Evolutionary conservation across 1,140 invertebrate genomes (phyloP).

Genomic region (Diplogasteroides magnus): DNA sequence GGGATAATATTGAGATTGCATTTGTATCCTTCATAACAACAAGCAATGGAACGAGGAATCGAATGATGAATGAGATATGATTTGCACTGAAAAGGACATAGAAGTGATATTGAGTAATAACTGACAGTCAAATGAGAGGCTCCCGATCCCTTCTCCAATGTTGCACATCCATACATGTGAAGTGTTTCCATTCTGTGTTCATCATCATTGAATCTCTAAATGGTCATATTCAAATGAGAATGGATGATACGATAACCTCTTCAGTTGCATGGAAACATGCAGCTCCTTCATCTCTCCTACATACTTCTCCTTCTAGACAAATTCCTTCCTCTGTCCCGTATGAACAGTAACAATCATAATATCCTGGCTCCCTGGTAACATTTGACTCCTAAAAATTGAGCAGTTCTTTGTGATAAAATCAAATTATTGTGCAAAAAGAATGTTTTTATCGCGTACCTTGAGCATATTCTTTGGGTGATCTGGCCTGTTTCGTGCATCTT

Average conservation of each 20-base stretch:
- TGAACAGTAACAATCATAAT: conserved; percentile 25
- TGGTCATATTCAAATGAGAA: not conserved
- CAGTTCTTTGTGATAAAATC: too few relatives aligned
- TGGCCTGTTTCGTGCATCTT: too few relatives aligned
- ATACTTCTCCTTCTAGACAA: conserved; percentile 21
- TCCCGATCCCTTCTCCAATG: conserved; percentile 23
- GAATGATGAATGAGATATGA: conserved; percentile 20
- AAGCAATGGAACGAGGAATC: conserved; percentile 27
- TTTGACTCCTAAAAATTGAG: too few relatives aligned
- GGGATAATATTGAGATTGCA: conserved; percentile 44
- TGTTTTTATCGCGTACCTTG: too few relatives aligned
- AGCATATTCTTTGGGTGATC: too few relatives aligned
- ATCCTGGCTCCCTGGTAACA: too few relatives aligned
- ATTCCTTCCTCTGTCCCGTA: conserved; percentile 20
- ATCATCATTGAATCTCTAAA: conserved; percentile 28
- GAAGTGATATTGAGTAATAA: not conserved
- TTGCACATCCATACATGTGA: conserved; percentile 29
- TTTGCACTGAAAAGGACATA: conserved; percentile 21
- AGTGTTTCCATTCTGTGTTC: conserved; percentile 25
- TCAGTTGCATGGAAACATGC: conserved; percentile 30
- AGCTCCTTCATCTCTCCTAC: conserved; percentile 23
- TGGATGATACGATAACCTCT: conserved; percentile 10
- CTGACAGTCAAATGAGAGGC: conserved; percentile 25
- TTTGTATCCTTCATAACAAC: conserved; percentile 46
- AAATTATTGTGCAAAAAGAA: too few relatives aligned